Base-by-base conservation (phyloP, 2,113 vertebrate genomes). In the Excalfactoria chinensis region DNA sequence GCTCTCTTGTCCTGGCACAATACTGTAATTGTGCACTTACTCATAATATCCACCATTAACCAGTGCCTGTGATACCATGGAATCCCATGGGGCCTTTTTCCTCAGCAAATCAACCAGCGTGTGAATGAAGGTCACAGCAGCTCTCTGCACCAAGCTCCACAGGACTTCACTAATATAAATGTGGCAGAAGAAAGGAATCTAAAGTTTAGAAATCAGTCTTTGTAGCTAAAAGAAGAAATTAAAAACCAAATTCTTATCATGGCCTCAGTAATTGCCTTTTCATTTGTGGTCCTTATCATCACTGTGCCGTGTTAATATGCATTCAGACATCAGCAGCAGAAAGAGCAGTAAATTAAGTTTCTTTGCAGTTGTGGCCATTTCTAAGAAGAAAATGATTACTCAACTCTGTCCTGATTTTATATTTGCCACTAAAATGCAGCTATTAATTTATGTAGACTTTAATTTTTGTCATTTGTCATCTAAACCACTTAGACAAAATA, bases 321-420 rank as follows among this genome's bases (percentile, higher is more conserved):
- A 64, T 56, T 85, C 73, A 68, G 48, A 76, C 44, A 56, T 60
- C 37, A 79, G 19, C 48, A 78, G 40, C 13, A 25, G 41, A 62
- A 84, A 73, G 34, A 75, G 53, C 8, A 78, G 35, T 49, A 51
- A 80, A 71, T 87, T 63, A 73, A 71, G 28, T 78, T 49, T 58
- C 58, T 86, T 94, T 51, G 32, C 25, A 70, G 37, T 44, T 93
- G 59, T 63, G 37, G 28, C 12, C 16, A 91, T 30, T 63, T 92
- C 93, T 77, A 59, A 77, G 84, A 71, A 37, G 40, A 78, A 76
- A 93, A 66, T 86, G 13, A 84, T 75, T 32, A 83, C 56, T 5
- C 32, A 77, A 78, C 26, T 84, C 17, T n/a, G 60, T 87, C 86
- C 80, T 91, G 40, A 22, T 89, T 88, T 90, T 72, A 90, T 7